phyloP scores from a whole-genome alignment of 1,140 invertebrate species.

The Metopolophium dirhodum region DNA sequence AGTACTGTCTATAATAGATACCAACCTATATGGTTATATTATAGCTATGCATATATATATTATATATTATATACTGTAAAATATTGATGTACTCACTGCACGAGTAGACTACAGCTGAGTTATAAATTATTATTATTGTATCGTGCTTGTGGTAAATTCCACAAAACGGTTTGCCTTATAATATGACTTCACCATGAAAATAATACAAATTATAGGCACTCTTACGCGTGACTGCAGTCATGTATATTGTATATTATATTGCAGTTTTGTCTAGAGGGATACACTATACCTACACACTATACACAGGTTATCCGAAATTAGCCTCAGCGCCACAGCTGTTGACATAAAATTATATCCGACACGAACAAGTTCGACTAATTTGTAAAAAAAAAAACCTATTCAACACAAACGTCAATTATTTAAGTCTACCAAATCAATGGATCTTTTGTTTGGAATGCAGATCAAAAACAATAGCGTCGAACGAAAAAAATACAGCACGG shows the following conservation, averaged over 20 bases:
- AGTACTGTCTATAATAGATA: background rate
- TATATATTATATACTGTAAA: too few relatives aligned
- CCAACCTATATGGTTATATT: background rate
- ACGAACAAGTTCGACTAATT: constrained; percentile 13
- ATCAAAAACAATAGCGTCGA: background rate
- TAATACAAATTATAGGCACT: background rate
- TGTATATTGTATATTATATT: background rate
- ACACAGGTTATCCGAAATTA: background rate
- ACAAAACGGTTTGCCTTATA: background rate
- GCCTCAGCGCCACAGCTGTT: background rate
- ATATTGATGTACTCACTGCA: background rate
- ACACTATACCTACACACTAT: background rate
- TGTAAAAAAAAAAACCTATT: background rate
- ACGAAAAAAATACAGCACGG: background rate
- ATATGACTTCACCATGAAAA: background rate
- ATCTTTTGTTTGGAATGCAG: background rate
- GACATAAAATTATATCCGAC: background rate
- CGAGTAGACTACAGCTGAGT: background rate
- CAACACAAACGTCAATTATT: background rate
- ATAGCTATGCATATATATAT: background rate
- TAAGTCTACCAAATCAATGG: background rate
- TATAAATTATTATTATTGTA: background rate
- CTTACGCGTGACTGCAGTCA: too few relatives aligned
- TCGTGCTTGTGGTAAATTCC: background rate
- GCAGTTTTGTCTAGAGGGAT: background rate